Base-by-base conservation (phyloP, 1,140 invertebrate genomes). In the Hyposmocoma kahamanoa region DNA sequence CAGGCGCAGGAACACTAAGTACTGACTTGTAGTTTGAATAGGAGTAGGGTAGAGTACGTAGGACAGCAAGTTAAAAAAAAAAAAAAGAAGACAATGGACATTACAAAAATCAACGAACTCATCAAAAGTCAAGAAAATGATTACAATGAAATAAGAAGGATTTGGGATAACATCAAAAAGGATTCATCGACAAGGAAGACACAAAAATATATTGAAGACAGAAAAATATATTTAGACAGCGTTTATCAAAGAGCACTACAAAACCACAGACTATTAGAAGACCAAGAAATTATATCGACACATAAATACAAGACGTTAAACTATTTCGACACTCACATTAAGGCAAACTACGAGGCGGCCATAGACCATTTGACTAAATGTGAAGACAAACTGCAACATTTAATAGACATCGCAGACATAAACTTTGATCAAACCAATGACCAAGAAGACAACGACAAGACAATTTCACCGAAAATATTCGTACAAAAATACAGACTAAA, bases 41-140 rank as follows among this genome's bases (percentile, higher is more conserved):
- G n/a, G n/a, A n/a, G n/a, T n/a, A n/a, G n/a, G n/a, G n/a, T n/a
- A n/a, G n/a, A n/a, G n/a, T n/a, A n/a, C n/a, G n/a, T n/a, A n/a
- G n/a, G n/a, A n/a, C n/a, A n/a, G n/a, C n/a, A n/a, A n/a, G n/a
- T n/a, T n/a, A n/a, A n/a, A n/a, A n/a, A 11, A 3, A 24, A 30
- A 8, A 8, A 30, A 30, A 18, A 44, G 30, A 6, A 44, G 13
- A 44, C 42, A 44, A 44, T 44, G 42, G 24, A 28, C 22, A 44
- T 44, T 17, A 17, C n/a, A n/a, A 17, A 26, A 17, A 44, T 44
- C 15, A 44, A 44, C 42, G 24, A 18, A 13, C n/a, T 44, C 1
- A 44, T 44, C 18, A 44, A 44, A 44, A 28, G n/a, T 26, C 42
- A 44, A 17, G 42, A 44, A 24, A 15, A 22, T 21, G 20, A 42